phyloP scores from a whole-genome alignment of 2,113 vertebrate species.

The Pimephales promelas region DNA sequence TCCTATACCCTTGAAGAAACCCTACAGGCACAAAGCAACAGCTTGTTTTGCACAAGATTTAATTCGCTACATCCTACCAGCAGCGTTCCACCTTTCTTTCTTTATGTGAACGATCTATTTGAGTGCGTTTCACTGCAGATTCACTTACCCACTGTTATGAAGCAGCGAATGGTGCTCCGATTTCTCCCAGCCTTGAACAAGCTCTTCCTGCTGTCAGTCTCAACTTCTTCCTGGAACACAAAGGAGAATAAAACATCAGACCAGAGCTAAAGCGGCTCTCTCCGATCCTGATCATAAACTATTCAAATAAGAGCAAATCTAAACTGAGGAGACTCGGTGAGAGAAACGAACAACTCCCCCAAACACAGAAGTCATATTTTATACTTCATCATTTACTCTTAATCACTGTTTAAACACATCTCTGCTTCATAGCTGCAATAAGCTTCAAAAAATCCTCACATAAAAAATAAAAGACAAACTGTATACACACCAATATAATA shows the following conservation, averaged over 20 bases:
- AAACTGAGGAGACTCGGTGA: background rate
- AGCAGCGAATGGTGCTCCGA: background rate
- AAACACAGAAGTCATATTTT: background rate
- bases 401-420: background rate
- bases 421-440: background rate
- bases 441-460: background rate
- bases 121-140: background rate
- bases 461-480: background rate
- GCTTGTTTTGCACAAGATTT: background rate
- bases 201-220: conserved; percentile 16
- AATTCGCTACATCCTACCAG: background rate
- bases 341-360: background rate
- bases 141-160: conserved; percentile 9
- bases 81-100: background rate
- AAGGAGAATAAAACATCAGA: conserved; percentile 27
- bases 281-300: background rate
- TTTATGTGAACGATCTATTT: background rate
- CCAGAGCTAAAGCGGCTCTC: background rate
- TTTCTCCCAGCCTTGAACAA: conserved; percentile 1
- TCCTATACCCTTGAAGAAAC: background rate
- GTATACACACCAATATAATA: no score
- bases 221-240: conserved; percentile 28
- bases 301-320: background rate
- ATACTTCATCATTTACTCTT: conserved; percentile 12
- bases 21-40: background rate